Evolutionary conservation across 2,797 vertebrate genomes (phyloP), one percentile per base, ranked within the genome.

Genomic region (Oryzias sinensis): DNA sequence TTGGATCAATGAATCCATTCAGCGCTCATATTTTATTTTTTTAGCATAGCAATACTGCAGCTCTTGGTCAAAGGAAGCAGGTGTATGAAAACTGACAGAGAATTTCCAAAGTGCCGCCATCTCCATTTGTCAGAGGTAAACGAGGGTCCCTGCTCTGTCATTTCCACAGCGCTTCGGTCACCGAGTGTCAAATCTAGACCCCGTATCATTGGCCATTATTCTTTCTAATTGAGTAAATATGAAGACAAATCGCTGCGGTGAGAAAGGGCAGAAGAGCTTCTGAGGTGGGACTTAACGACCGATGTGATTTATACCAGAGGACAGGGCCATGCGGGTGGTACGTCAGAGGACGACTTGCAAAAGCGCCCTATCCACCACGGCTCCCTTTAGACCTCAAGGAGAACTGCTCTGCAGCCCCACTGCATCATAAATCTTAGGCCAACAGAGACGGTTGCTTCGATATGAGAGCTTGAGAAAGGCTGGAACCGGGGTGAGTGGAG

Each of bases 141-240:
- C 58, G 49, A 75, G 52, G 6, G 14, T 56, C 54, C 45, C 53
- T 53, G 51, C 55, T 48, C 62, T 80, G 82, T 81, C 81, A 83
- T 82, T 84, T 84, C 70, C 33, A 37, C 11, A 11, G 33, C 33
- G 1, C 76, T 81, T 74, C 63, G 68, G 57, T 47, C 66, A 53
- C 61, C 69, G 57, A 70, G 74, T 66, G 71, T 85, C 86, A 83
- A 33, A 68, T 81, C 71, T 75, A 66, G 68, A 52, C 27, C 57
- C 53, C 67, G 70, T 75, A 54, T 62, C 67, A 62, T 1, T 65
- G 62, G 61, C 68, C 76, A 85, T 88, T 87, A 74, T 85, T 85
- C 77, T 77, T 57, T 59, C 58, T 84, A 86, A 87, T 77, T 87
- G 83, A 90, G 88, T 86, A 81, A 87, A 88, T 71, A 88, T 87